Evolutionary conservation across 2,888 invertebrate genomes (phyloP), one percentile per base, ranked within the genome.

Genomic region (Lycocerus yunnanus): DNA sequence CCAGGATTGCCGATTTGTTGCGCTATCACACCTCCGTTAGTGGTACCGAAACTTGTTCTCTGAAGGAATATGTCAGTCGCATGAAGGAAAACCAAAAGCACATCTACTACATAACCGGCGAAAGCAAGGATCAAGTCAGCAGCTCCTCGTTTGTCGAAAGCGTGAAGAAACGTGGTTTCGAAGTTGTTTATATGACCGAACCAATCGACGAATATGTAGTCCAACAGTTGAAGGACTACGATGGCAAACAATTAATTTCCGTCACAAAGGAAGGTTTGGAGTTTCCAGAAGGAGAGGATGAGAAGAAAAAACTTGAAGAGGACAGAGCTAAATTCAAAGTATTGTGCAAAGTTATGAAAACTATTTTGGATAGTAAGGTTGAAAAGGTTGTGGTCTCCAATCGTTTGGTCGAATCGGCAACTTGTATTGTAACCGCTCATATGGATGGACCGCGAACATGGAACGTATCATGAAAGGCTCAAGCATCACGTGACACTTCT

Each of bases 401-500:
- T 90, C 92, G 99, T 84, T 89, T 99, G 79, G 98, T 99, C 0
- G 95, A 97, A 82, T 99, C 98, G 0, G 99, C 99, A 0, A 99
- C 99, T 90, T 99, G 99, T 88, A 99, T 99, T 84, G 99, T 99
- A 69, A 99, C 99, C 0, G 96, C 97, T 0, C 98, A 99, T 99
- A 97, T 84, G 99, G 99, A 68, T 99, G 99, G 99, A 97, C 98
- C 0, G 99, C 99, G 0, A 99, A 99, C 89, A 99, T 99, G 99
- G 99, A 99, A 87, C 93, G 99, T 76, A 99, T 99, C 88, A 99
- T 99, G 99, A 99, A 99, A 88, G n/a, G 99, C 99, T 0, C 99
- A 99, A 87, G 99, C 99, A 59, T 92, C 99, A 13, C 91, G 98
- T 24, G 99, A 99, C 85, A 94, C 97, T 0, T 95, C 97, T 14